These are phyloP conservation scores for Nipponia nippon DNA, from an alignment of 2,113 vertebrate genomes.

Conservation along the genomic window DNA sequence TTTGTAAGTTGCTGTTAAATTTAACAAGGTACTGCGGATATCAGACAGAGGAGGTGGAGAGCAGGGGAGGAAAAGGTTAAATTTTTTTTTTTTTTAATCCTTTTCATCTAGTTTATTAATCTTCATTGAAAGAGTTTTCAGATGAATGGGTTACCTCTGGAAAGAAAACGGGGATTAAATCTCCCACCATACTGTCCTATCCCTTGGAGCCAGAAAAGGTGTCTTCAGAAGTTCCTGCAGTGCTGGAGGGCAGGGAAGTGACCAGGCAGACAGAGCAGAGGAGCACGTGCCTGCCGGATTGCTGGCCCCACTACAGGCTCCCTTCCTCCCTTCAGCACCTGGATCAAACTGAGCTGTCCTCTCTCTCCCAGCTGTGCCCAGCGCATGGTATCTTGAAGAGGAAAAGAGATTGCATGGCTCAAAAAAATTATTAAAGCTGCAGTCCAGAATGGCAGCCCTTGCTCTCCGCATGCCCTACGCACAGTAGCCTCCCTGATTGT, in stretches of 20 bases:
- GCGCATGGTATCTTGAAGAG: neutral
- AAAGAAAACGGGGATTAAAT: neutral
- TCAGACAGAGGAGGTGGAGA: neutral
- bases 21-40: neutral
- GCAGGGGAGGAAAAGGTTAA: neutral
- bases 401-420: neutral
- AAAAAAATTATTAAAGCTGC: neutral
- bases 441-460: neutral
- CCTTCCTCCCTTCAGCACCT: neutral
- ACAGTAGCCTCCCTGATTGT: neutral
- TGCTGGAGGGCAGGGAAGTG: neutral
- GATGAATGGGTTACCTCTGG: neutral
- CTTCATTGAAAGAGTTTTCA: neutral
- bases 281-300: accelerated
- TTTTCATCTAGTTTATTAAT: neutral
- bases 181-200: neutral
- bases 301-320: neutral
- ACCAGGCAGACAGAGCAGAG: neutral
- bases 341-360: neutral
- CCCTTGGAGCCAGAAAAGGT: neutral
- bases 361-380: neutral
- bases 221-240: neutral
- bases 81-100: neutral
- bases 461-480: accelerated
- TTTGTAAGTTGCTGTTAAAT: neutral